Conservation (phyloP, 2,888 invertebrate species). For the Eupithecia subumbrata region DNA sequence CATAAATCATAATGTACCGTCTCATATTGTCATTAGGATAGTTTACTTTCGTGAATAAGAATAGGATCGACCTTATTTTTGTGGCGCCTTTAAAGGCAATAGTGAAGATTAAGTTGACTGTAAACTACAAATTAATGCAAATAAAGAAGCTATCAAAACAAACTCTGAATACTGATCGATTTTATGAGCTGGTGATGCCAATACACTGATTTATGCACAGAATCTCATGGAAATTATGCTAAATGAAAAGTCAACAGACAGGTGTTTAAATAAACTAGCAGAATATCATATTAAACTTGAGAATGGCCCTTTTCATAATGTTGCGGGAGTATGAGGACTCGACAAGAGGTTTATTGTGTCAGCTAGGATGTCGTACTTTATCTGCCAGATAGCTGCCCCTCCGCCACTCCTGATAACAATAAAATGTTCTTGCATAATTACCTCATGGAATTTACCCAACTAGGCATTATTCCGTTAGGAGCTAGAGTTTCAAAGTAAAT, state of each 20-base stretch:
- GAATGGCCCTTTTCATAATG: conserved; percentile 36
- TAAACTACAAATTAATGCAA: conserved; percentile 24
- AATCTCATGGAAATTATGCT: not conserved
- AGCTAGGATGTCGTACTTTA: conserved; percentile 58
- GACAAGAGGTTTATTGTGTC: conserved; percentile 58
- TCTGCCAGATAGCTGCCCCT: conserved; percentile 59
- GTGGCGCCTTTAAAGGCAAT: conserved; percentile 4
- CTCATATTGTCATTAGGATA: not conserved
- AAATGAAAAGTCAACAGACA: not conserved
- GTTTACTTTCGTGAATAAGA: not conserved
- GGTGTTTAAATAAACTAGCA: not conserved
- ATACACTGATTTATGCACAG: conserved; percentile 1
- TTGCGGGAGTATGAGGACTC: conserved; percentile 48
- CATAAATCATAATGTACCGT: not conserved
- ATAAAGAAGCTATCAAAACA: conserved; percentile 21
- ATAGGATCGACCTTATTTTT: not conserved
- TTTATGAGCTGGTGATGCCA: not conserved
- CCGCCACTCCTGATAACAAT: conserved; percentile 52
- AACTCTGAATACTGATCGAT: conserved; percentile 13
- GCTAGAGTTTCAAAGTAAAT: conserved; percentile 39
- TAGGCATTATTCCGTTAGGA: conserved; percentile 42
- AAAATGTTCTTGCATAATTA: conserved; percentile 42
- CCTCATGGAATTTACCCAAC: conserved; percentile 50
- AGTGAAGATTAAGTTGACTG: conserved; percentile 10
- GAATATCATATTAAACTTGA: conserved; percentile 26